Conservation (phyloP, 2,888 invertebrate genomes). For the Eustalomyia histrio region DNA sequence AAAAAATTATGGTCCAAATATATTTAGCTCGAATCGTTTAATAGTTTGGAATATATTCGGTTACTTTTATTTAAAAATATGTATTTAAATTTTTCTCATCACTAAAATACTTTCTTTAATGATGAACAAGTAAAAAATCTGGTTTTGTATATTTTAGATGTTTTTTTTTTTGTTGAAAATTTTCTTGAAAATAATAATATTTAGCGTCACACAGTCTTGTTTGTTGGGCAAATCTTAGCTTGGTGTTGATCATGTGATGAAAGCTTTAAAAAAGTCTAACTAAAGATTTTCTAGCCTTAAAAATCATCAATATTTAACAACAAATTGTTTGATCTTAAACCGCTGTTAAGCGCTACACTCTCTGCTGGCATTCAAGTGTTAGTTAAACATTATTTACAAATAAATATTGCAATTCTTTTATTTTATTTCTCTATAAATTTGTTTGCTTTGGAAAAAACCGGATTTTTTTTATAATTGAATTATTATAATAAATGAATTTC, state of each 20-base stretch:
- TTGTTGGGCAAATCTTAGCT: slow-evolving; percentile 23
- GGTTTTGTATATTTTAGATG: background rate
- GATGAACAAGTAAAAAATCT: slow-evolving; percentile 5
- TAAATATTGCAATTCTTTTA: slow-evolving; percentile 29
- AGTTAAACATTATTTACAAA: slow-evolving; percentile 28
- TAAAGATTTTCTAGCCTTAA: slow-evolving; percentile 20
- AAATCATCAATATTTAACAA: slow-evolving; percentile 43
- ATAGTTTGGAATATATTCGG: too few species aligned
- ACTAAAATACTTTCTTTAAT: background rate
- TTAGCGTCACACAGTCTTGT: slow-evolving; percentile 61
- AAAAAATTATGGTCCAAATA: too few species aligned
- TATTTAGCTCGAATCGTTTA: too few species aligned
- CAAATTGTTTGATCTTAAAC: slow-evolving; percentile 56
- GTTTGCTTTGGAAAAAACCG: slow-evolving; percentile 41
- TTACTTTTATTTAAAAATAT: background rate
- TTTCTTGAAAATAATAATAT: slow-evolving; percentile 6
- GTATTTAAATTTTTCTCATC: background rate
- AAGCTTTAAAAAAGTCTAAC: slow-evolving; percentile 36
- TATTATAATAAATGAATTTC: slow-evolving; percentile 37
- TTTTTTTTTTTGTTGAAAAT: background rate
- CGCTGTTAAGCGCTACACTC: slow-evolving; percentile 30
- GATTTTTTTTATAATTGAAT: slow-evolving; percentile 39
- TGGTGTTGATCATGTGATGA: slow-evolving; percentile 44
- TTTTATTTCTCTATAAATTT: slow-evolving; percentile 6
- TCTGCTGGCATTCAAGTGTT: slow-evolving; percentile 39